These are phyloP conservation scores for Zophobas atratus DNA, from an alignment of 1,140 invertebrate species.

Conservation along the genomic window DNA sequence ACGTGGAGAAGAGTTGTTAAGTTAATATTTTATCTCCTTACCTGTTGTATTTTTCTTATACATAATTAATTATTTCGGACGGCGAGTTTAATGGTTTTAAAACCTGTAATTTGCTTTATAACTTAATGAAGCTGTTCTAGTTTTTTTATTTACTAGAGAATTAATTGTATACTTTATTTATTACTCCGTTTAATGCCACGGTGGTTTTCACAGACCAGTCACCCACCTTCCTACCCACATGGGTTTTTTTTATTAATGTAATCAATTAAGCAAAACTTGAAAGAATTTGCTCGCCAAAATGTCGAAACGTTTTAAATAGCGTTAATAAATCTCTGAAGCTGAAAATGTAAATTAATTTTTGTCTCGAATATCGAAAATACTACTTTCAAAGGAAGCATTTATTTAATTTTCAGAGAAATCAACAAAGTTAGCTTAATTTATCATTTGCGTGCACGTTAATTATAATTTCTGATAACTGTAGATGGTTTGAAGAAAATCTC, in stretches of 20 bases:
- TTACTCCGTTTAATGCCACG: not conserved
- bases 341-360: too few relatives aligned
- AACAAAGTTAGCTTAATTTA: too few relatives aligned
- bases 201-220: not conserved
- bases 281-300: too few relatives aligned
- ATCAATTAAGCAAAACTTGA: too few relatives aligned
- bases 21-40: not conserved
- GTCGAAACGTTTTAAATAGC: too few relatives aligned
- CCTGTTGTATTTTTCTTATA: not conserved
- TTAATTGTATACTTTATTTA: not conserved
- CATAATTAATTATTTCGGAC: not conserved
- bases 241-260: not conserved
- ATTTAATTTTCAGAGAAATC: too few relatives aligned
- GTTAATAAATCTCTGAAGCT: too few relatives aligned
- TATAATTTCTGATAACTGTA: too few relatives aligned
- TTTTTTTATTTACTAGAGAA: not conserved
- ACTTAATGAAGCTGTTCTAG: slow-evolving; percentile 1
- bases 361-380: too few relatives aligned
- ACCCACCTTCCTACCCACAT: not conserved
- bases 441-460: too few relatives aligned
- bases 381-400: too few relatives aligned
- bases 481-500: too few relatives aligned
- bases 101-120: not conserved
- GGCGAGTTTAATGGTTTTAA: not conserved
- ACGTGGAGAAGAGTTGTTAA: not conserved